Base-by-base conservation (phyloP, 2,888 invertebrate genomes). In the Drosophila prostipennis region DNA sequence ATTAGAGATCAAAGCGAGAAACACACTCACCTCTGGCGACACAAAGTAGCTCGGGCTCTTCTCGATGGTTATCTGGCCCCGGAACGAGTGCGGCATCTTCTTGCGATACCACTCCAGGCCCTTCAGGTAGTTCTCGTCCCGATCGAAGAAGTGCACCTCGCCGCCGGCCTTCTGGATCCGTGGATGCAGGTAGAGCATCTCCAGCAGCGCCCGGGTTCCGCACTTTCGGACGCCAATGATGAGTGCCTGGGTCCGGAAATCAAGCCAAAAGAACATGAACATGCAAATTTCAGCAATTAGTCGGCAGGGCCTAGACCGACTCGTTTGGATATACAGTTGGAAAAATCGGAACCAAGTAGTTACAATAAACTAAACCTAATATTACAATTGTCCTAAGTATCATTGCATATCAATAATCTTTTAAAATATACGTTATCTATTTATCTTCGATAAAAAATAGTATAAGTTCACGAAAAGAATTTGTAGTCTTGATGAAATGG, bases 31-130 rank as follows among this genome's bases (percentile, higher is more conserved):
- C 94, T 97, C 96, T 13, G 97, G 96, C 60, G 98, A 98, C 48
- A 98, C 97, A 93, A 99, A 99, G 93, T 99, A 99, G 88, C 98
- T 98, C 6, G 99, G 99, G 85, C 98, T 98, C 93, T 99, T 99
- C 92, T 99, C 99, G 82, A 98, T 96, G 60, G 98, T 98, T 79
- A 98, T 96, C 92, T 98, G 98, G 45, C 97, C 96, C 74, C 95
- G 95, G 92, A 96, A 96, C 1, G 98, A 97, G 89, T 96, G 95
- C 11, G 98, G 98, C 98, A 99, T 98, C 91, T 97, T 96, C 90
- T 95, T 95, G 69, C 96, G 93, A 92, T 99, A 99, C 99, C 99
- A 99, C 72, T 98, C 98, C 68, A 98, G 93, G 0, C 99, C 99
- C 76, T 95, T 94, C 57, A 95, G 94, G 92, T 98, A 99, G 91